These are phyloP conservation scores for Polydesmus complanatus DNA, from an alignment of 2,888 invertebrate genomes.

Conservation along the genomic window DNA sequence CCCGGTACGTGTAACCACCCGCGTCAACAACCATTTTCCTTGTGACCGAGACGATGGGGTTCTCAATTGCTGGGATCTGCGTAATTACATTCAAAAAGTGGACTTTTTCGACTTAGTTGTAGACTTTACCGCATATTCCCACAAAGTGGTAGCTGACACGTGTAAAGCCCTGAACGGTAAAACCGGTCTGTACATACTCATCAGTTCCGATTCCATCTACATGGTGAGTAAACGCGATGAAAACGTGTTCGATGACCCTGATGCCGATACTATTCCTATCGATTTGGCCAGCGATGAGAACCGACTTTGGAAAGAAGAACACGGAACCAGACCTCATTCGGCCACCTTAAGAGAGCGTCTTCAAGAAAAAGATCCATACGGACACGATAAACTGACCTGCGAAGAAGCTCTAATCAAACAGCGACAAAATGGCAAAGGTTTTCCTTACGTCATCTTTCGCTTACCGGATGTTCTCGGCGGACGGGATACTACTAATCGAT, in stretches of 20 bases:
- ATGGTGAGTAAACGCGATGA: constrained; percentile 31
- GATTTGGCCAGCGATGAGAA: constrained; percentile 20
- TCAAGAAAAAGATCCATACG: constrained; percentile 30
- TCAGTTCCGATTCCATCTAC: constrained; percentile 37
- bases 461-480: constrained; percentile 37
- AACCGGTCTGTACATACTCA: constrained; percentile 32
- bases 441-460: constrained; percentile 32
- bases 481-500: constrained; percentile 35
- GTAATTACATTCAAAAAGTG: constrained; percentile 20
- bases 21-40: constrained; percentile 26
- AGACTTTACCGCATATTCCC: constrained; percentile 34
- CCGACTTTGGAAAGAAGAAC: constrained; percentile 27
- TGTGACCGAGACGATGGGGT: constrained; percentile 32
- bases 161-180: constrained; percentile 28
- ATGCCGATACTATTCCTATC: constrained; percentile 13
- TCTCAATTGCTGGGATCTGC: constrained; percentile 26
- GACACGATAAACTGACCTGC: constrained; percentile 32
- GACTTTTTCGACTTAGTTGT: constrained; percentile 32
- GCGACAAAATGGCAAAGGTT: constrained; percentile 22
- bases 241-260: constrained; percentile 19
- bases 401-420: constrained; percentile 32
- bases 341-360: constrained; percentile 25
- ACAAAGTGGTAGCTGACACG: constrained; percentile 28
- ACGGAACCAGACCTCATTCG: constrained; percentile 31
- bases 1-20: constrained; percentile 23